Evolutionary conservation across 1,140 invertebrate genomes (phyloP).

Genomic region (Eulimnadia texana): DNA sequence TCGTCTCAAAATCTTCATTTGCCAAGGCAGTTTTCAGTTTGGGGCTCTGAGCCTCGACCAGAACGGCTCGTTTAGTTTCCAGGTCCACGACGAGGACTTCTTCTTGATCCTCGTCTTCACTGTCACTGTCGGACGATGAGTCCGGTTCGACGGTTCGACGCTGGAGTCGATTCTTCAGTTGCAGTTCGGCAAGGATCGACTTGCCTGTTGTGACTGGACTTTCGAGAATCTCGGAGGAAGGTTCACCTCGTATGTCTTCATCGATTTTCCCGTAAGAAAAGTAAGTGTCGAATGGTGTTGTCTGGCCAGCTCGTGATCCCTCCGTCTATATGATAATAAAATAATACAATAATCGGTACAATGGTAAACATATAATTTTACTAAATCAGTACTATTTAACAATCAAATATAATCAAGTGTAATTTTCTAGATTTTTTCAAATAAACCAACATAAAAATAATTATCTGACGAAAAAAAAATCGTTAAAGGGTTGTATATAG

Average conservation of each 20-base stretch:
- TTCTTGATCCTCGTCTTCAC: neutral
- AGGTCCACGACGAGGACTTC: neutral
- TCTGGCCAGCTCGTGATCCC: no score
- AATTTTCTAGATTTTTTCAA: no score
- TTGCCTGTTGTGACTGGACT: neutral
- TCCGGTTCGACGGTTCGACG: neutral
- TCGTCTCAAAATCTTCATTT: neutral
- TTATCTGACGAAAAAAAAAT: no score
- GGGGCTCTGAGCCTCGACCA: conserved; percentile 3
- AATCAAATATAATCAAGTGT: no score
- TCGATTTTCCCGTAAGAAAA: conserved; percentile 3
- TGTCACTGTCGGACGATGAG: neutral
- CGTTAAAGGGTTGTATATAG: no score
- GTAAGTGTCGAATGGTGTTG: neutral
- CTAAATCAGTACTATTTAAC: no score
- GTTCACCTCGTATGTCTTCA: neutral
- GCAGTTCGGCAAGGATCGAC: neutral
- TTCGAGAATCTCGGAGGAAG: no score
- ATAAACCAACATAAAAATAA: no score
- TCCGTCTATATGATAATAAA: no score
- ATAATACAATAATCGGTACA: no score
- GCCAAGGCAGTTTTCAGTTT: conserved; percentile 6
- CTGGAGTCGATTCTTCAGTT: conserved; percentile 1
- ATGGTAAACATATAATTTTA: no score
- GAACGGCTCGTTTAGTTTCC: conserved; percentile 4